Evolutionary conservation across 1,140 invertebrate species (phyloP).

Genomic region (Stegodyphus dumicola): DNA sequence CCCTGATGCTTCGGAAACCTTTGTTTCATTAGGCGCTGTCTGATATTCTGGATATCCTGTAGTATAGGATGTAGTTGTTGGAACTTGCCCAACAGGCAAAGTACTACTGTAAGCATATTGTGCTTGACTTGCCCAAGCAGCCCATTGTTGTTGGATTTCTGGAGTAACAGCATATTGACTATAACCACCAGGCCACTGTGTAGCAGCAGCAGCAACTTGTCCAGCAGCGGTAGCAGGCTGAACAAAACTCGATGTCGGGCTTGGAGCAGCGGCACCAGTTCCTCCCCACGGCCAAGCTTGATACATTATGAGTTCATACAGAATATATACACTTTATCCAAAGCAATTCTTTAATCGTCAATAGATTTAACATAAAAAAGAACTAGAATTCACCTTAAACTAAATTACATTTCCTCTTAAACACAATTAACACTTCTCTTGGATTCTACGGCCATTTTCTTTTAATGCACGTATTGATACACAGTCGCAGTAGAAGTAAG

Average conservation of each 20-base stretch:
- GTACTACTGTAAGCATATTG: slow-evolving; percentile 4
- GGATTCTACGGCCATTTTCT: background rate
- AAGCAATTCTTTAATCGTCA: background rate
- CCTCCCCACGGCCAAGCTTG: slow-evolving; percentile 50
- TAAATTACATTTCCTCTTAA: background rate
- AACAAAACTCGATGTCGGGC: slow-evolving; percentile 14
- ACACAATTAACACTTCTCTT: background rate
- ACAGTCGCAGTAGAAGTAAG: too few species aligned
- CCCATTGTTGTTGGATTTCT: slow-evolving; percentile 52
- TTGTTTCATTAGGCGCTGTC: background rate
- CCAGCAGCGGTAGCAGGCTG: slow-evolving; percentile 26
- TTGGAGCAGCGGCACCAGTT: slow-evolving; percentile 18
- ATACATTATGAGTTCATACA: slow-evolving; percentile 21
- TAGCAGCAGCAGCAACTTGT: slow-evolving; percentile 31
- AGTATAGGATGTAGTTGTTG: slow-evolving; percentile 14
- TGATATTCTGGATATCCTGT: slow-evolving; percentile 7
- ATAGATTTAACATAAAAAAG: background rate
- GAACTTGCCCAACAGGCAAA: slow-evolving; percentile 23
- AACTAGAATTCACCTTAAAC: background rate
- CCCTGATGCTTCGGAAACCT: background rate
- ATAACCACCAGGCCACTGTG: slow-evolving; percentile 39
- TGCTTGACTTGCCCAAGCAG: slow-evolving; percentile 44
- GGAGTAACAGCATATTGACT: slow-evolving; percentile 44
- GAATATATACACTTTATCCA: background rate
- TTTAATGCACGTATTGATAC: background rate